A percentile compares a stretch with the other conserved stretches of the same genome.
These are phyloP conservation scores for Cydia fagiglandana DNA, from an alignment of 1,140 invertebrate genomes.

Conservation along the genomic window DNA sequence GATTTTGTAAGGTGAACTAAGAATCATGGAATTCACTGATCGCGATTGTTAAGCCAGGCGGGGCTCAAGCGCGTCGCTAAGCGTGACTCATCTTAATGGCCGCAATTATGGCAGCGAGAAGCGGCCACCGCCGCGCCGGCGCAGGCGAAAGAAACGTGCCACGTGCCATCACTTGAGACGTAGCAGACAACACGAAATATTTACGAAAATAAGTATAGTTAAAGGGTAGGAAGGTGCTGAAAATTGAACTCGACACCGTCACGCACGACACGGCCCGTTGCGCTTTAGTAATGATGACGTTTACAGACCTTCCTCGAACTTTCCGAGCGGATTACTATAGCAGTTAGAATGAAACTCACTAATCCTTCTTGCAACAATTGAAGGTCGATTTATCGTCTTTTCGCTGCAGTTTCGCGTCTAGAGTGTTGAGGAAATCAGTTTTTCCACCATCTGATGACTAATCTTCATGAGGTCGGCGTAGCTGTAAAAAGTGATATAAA, in stretches of 20 bases:
- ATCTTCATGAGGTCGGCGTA: conserved; percentile 54
- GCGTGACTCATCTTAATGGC: conserved; percentile 76
- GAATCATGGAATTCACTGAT: conserved; percentile 49
- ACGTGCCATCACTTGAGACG: conserved; percentile 43
- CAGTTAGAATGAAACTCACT: neutral
- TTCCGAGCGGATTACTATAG: neutral
- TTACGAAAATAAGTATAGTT: conserved; percentile 35
- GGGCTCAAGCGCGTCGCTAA: conserved; percentile 62
- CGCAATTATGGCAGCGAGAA: conserved; percentile 66
- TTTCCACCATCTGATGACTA: conserved; percentile 53
- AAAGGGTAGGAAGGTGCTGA: neutral
- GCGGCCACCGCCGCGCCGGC: conserved; percentile 46
- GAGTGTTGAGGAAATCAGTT: conserved; percentile 55
- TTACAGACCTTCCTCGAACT: neutral
- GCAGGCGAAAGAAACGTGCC: conserved; percentile 48
- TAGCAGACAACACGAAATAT: conserved; percentile 28
- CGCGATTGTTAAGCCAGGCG: conserved; percentile 66
- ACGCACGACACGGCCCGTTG: conserved; percentile 31
- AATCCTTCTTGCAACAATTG: conserved; percentile 49
- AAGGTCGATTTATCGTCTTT: conserved; percentile 64
- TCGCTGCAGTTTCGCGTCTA: conserved; percentile 50
- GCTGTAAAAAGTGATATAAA: conserved; percentile 64
- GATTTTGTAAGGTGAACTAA: conserved; percentile 33
- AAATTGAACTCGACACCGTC: neutral
- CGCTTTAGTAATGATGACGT: conserved; percentile 27